Conservation (phyloP, 2,888 invertebrate genomes). For the Schizaphis graminum region DNA sequence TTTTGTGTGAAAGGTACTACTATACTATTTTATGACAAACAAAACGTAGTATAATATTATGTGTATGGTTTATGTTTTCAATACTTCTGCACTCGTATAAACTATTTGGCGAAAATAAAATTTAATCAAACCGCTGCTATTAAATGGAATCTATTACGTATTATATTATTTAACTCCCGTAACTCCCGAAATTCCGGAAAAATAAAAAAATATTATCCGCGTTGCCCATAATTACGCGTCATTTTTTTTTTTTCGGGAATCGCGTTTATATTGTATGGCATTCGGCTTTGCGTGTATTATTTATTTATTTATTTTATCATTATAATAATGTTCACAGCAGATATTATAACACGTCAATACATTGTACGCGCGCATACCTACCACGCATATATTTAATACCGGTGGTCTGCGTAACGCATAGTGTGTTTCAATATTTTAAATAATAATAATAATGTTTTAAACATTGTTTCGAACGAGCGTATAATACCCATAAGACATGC, state of each 20-base stretch:
- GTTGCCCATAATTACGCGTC: not conserved
- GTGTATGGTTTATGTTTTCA: not conserved
- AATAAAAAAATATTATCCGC: not conserved
- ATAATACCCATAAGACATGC: not conserved
- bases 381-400: not conserved
- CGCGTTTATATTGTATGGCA: not conserved
- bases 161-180: not conserved
- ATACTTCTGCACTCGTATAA: not conserved
- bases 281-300: not conserved
- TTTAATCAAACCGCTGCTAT: not conserved
- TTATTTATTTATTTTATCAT: not conserved
- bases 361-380: not conserved
- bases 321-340: not conserved
- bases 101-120: not conserved
- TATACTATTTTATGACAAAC: not conserved
- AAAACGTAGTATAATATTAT: not conserved
- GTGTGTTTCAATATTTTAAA: not conserved
- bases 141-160: not conserved
- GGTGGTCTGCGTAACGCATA: not conserved
- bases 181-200: not conserved
- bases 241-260: not conserved
- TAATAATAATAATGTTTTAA: not conserved
- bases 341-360: not conserved
- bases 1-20: not conserved
- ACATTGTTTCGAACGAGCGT: slow-evolving; percentile 1